Evolutionary conservation across 2,888 invertebrate species (phyloP), one percentile per base, ranked within the genome.

Genomic region (Cantharis rufa): DNA sequence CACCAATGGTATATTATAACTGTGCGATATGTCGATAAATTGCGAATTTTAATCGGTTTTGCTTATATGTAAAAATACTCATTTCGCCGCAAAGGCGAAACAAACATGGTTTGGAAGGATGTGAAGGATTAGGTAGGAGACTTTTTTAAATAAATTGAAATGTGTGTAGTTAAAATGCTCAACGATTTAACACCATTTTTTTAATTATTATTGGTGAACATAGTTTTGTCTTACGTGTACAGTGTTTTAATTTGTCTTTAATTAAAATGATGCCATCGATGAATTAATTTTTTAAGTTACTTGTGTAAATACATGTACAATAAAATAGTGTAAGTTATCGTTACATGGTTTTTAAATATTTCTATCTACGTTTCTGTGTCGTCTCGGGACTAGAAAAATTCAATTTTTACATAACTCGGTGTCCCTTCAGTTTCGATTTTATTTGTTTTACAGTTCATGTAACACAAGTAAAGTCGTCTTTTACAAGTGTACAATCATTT

Each of bases 1-100:
- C 86, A 98, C 98, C 85, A 99, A 99, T 89, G 98, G 98, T 81
- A 99, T 99, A 86, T 91, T 94, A 84, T 95, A 91, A 86, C 78
- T 78, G 48, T 78, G 78, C 66, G 76, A 76, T 71, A 76, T 70
- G 72, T 72, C 78, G n/a, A 78, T 78, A 74, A 76, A 78, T 69
- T 76, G 74, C 64, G 76, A 64, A 21, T 78, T 74, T 74, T 78
- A 76, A 74, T 24, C 21, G 70, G 69, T 64, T 66, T 66, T 66
- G 64, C 64, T 66, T 66, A 66, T 32, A 48, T 32, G 15, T n/a
- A 32, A 21, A 64, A 66, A 66, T 66, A 66, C 64, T 66, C 64
- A 66, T 66, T 66, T 66, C n/a, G 64, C 24, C 24, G n/a, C 7
- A n/a, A 21, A 9, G 16, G 24, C 3, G 64, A 66, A 16, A 21